A percentile compares a stretch with the other conserved stretches of the same genome.
These are phyloP conservation scores for Nestor notabilis DNA, from an alignment of 2,113 vertebrate species.

Conservation along the genomic window DNA sequence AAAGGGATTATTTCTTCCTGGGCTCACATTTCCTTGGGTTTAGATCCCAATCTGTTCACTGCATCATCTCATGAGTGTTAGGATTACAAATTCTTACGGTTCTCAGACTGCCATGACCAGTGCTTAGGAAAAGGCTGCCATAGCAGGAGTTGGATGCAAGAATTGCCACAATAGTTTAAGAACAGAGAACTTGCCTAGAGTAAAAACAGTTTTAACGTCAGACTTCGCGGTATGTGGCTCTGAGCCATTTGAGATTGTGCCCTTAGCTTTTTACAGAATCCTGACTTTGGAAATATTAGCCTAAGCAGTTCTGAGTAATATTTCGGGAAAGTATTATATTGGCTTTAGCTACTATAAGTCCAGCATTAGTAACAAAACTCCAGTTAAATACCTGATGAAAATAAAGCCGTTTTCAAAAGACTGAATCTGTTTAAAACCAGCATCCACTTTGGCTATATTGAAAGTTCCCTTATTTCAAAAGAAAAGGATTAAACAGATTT, in stretches of 20 bases:
- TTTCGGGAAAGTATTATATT: slow-evolving; percentile 64
- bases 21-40: slow-evolving; percentile 4
- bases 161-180: not conserved
- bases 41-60: slow-evolving; percentile 28
- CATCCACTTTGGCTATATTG: not conserved
- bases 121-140: not conserved
- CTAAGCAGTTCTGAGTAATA: slow-evolving; percentile 59
- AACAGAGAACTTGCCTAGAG: not conserved
- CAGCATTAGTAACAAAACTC: slow-evolving; percentile 70
- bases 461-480: slow-evolving; percentile 36
- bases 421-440: slow-evolving; percentile 24
- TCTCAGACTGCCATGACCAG: not conserved
- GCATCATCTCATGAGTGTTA: not conserved
- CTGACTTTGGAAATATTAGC: slow-evolving; percentile 60
- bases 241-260: slow-evolving; percentile 32
- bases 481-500: slow-evolving; percentile 21
- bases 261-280: slow-evolving; percentile 28
- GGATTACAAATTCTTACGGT: not conserved
- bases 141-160: not conserved
- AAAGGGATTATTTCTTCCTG: slow-evolving; percentile 21
- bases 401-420: slow-evolving; percentile 17
- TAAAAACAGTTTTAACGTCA: not conserved
- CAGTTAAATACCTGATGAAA: slow-evolving; percentile 41
- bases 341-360: slow-evolving; percentile 48
- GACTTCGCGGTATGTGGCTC: slow-evolving; percentile 18